A percentile compares a stretch with the other conserved stretches of the same genome.
Evolutionary conservation across 2,888 invertebrate species (phyloP).

Genomic region (Synergus itoensis): DNA sequence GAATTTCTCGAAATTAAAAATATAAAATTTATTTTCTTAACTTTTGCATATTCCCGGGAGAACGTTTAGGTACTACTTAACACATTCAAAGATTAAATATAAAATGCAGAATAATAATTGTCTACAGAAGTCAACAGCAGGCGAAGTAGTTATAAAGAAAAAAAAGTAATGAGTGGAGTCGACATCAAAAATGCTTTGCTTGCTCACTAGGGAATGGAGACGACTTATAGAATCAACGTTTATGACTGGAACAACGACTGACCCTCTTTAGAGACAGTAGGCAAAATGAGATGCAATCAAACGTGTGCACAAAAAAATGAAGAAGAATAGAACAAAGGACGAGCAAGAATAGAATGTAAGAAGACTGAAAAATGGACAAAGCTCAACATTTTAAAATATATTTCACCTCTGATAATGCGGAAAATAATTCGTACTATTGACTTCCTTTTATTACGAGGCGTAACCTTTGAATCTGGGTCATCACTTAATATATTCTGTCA

Average conservation of each 20-base stretch:
- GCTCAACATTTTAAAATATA: not conserved
- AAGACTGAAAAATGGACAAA: not conserved
- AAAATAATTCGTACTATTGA: not conserved
- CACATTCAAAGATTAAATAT: not conserved
- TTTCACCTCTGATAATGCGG: not conserved
- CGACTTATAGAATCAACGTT: constrained; percentile 23
- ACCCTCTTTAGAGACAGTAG: constrained; percentile 17
- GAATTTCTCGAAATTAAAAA: not conserved
- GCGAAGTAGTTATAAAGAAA: not conserved
- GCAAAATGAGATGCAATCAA: constrained; percentile 38
- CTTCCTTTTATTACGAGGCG: not conserved
- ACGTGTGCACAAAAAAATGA: constrained; percentile 4
- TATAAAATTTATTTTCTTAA: not conserved
- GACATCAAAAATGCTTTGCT: not conserved
- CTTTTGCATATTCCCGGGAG: too few relatives aligned
- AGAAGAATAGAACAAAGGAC: constrained; percentile 1
- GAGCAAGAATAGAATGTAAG: not conserved
- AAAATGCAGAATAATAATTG: not conserved
- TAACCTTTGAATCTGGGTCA: not conserved
- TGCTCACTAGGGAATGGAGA: constrained; percentile 14
- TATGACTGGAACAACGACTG: constrained; percentile 25
- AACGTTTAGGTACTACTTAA: too few relatives aligned
- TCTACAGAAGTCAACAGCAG: not conserved
- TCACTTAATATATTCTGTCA: not conserved
- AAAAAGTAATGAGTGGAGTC: not conserved